Conservation (phyloP, 2,797 vertebrate genomes). For the Rousettus madagascariensis region DNA sequence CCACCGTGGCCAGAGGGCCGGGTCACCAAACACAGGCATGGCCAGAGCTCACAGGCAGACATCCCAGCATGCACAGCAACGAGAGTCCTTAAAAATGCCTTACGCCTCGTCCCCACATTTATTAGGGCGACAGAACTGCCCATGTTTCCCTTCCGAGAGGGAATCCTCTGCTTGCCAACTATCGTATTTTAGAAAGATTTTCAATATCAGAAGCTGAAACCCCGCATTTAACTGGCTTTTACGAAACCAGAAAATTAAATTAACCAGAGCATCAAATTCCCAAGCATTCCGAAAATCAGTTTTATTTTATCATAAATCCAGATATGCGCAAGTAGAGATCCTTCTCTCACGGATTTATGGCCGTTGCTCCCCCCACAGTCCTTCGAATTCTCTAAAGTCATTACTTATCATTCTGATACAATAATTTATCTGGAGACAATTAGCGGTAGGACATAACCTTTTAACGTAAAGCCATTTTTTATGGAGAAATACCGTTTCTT, state of each 20-base stretch:
- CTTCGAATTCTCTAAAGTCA: neutral
- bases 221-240: slow-evolving; percentile 4
- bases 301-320: slow-evolving; percentile 17
- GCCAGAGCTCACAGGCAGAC: neutral
- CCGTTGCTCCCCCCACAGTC: neutral
- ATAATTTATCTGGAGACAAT: neutral
- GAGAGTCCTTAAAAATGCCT: neutral
- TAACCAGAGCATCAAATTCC: neutral
- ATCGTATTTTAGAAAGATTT: neutral
- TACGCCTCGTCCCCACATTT: too few species aligned
- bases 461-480: neutral
- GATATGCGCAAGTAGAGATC: neutral
- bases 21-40: too few species aligned
- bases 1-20: too few species aligned
- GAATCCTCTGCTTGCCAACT: neutral
- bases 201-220: neutral
- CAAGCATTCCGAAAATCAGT: neutral
- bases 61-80: neutral
- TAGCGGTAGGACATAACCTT: accelerated
- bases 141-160: neutral
- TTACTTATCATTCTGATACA: neutral
- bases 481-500: neutral
- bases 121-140: neutral
- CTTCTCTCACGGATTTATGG: neutral
- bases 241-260: slow-evolving; percentile 12